A percentile compares a stretch with the other conserved stretches of the same genome.
These are phyloP conservation scores for Aphis gossypii DNA, from an alignment of 1,140 invertebrate genomes.

Conservation along the genomic window DNA sequence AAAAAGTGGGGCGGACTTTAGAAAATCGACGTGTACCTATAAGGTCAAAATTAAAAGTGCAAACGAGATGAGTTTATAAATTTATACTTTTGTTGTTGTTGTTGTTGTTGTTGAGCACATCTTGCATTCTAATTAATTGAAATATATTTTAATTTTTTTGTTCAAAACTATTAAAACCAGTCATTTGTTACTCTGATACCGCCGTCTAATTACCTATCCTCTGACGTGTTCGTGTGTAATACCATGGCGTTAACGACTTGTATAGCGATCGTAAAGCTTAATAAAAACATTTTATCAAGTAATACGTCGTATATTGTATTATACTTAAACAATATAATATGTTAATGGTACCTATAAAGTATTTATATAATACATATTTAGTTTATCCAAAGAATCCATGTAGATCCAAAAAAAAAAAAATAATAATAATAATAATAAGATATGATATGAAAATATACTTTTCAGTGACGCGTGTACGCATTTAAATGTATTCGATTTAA, in stretches of 20 bases:
- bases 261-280: background rate
- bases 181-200: conserved; percentile 3
- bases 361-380: background rate
- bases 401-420: background rate
- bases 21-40: background rate
- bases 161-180: background rate
- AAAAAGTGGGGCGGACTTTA: background rate
- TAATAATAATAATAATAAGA: background rate
- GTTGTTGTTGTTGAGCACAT: background rate
- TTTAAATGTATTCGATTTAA: background rate
- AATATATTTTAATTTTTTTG: conserved; percentile 1
- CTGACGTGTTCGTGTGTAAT: background rate
- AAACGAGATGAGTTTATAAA: background rate
- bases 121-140: background rate
- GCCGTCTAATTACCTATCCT: background rate
- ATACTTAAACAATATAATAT: background rate
- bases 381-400: background rate
- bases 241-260: background rate
- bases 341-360: background rate
- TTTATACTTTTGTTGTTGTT: background rate
- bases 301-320: background rate
- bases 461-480: background rate
- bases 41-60: background rate
- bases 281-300: conserved; percentile 1
- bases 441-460: background rate